Base-by-base conservation (phyloP, 2,888 invertebrate species). In the Creontiades dilutus region DNA sequence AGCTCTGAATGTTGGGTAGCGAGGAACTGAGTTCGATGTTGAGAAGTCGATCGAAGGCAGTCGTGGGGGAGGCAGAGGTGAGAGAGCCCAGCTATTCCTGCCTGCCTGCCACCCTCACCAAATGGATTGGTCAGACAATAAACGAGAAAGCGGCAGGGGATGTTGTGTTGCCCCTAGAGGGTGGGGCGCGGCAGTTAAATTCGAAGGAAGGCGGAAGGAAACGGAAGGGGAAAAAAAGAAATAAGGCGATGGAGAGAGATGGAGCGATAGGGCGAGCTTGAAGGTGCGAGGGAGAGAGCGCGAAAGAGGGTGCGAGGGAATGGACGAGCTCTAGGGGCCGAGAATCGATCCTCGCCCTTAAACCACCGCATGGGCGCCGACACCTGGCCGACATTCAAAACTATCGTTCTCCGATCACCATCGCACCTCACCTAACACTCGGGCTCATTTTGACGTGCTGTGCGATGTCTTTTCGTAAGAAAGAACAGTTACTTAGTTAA, bases 191-290 rank as follows among this genome's bases (percentile, higher is more conserved):
- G 61, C n/a, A 19, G 61, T 61, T 61, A 61, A 61, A 61, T 61
- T 61, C n/a, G n/a, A 61, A 37, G 52, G 52, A 52, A 52, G 61
- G 61, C 61, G 61, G 61, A 61, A 61, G 61, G 61, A 61, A 61
- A n/a, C 61, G 61, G 14, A 52, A 16, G 16, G 52, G 52, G 52
- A 14, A 37, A 37, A n/a, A 14, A n/a, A 37, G 37, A 37, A 37
- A 37, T 14, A n/a, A n/a, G 16, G 16, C n/a, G 61, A 14, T n/a
- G 61, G 19, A 19, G n/a, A 61, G 7, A n/a, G 4, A 13, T 4
- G 57, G 14, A 12, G 4, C 57, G 4, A n/a, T 12, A n/a, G 57
- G 16, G 4, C 4, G 57, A 9, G 48, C 9, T 48, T n/a, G n/a
- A n/a, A n/a, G n/a, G n/a, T n/a, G 11, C 14, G 13, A 52, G 52